Percentiles rank a stretch among this genome's conserved stretches.
Evolutionary conservation across 2,888 invertebrate species (phyloP).

Genomic region (Prosopocoilus inquinatus): DNA sequence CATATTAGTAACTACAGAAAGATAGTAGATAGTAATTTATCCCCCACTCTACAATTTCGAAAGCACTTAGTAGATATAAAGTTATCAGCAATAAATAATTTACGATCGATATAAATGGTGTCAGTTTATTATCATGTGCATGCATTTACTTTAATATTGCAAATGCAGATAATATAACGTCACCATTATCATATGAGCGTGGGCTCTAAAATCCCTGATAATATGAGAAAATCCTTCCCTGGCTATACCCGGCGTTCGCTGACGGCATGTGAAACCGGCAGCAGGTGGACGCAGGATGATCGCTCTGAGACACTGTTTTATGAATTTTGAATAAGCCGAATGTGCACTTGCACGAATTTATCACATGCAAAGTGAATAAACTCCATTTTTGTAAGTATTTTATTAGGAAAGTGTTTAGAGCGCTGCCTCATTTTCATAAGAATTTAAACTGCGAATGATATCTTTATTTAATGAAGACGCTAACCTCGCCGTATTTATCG

Average conservation of each 20-base stretch:
- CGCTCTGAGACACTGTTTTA: conserved; percentile 20
- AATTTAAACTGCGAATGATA: background rate
- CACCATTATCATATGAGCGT: background rate
- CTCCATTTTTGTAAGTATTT: conserved; percentile 12
- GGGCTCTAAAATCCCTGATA: conserved; percentile 3
- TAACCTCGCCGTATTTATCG: no score
- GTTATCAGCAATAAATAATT: no score
- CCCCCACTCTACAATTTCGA: no score
- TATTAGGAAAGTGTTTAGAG: conserved; percentile 13
- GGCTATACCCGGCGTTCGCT: background rate
- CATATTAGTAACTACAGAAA: no score
- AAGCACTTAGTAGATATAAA: no score
- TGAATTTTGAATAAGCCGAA: conserved; percentile 25
- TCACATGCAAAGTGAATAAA: conserved; percentile 24
- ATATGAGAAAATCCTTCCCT: conserved; percentile 2
- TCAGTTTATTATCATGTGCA: no score
- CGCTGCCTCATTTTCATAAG: conserved; percentile 3
- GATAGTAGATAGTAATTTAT: no score
- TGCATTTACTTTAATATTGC: no score
- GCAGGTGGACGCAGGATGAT: conserved; percentile 18
- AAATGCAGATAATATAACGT: background rate
- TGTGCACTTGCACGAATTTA: conserved; percentile 23
- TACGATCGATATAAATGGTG: no score
- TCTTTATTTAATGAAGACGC: no score
- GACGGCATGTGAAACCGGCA: conserved; percentile 7